Base-by-base conservation (phyloP, 2,797 vertebrate genomes). In the Apodemus agrarius region DNA sequence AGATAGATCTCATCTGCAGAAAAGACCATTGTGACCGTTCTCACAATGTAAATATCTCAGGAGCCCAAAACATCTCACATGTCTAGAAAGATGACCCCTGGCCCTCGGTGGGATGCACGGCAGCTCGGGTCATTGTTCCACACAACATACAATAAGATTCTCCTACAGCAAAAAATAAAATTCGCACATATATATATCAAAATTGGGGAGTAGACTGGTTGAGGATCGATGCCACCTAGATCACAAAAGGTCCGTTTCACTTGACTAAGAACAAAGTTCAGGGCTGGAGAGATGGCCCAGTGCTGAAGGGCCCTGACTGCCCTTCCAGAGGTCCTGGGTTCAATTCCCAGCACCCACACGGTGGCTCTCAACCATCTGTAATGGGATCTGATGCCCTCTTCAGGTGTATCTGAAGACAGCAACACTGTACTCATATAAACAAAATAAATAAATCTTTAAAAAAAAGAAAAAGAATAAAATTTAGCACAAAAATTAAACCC, bases 261-360 rank as follows among this genome's bases (percentile, higher is more conserved):
- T 63, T 93, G 86, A 84, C 67, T 57, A 91, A 96, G 54, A 85
- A 69, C 74, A 88, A 91, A 85, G 89, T 89, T 90, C 80, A 80
- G 63, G 14, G 67, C 34, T 69, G 31, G 67, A 69, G 67, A 69
- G 67, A 69, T n/a, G 67, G 13, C 2, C 34, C 65, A 34, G 65
- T 13, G 1, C 29, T 34, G 14, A 67, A 67, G 31, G 34, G 65
- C 65, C 34, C 65, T 67, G 65, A 16, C 31, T 34, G 13, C 6
- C 17, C 31, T 34, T 67, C 31, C 14, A 69, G 67, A n/a, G 34
- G 34, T n/a, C 67, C 67, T 69, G 67, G n/a, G 34, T 72, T 72
- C 17, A 19, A 37, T 72, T 72, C 69, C 69, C 69, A 10, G n/a
- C 16, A 72, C 9, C 16, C 34, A 37, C n/a, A 10, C 37, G 69